These are phyloP conservation scores for Fabriciana adippe DNA, from an alignment of 2,888 invertebrate genomes.

Conservation along the genomic window DNA sequence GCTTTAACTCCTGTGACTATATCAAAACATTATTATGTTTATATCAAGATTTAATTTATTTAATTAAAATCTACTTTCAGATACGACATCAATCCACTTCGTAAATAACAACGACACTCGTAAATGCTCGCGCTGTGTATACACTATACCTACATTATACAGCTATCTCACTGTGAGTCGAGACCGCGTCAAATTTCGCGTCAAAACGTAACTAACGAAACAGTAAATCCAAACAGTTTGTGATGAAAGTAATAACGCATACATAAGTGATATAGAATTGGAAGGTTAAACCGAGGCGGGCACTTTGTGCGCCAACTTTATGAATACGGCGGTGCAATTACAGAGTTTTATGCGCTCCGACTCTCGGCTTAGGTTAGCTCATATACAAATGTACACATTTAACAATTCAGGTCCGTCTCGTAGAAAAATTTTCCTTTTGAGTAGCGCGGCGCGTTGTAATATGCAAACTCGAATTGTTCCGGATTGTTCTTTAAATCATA, in stretches of 20 bases:
- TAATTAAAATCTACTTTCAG: no score
- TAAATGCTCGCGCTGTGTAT: no score
- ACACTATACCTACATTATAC: no score
- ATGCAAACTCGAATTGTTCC: no score
- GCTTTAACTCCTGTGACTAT: no score
- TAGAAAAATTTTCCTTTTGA: not conserved
- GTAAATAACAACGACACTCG: no score
- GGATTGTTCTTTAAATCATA: no score
- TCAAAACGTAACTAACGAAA: not conserved
- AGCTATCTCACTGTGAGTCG: not conserved
- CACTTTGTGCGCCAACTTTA: constrained; percentile 28
- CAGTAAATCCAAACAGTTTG: not conserved
- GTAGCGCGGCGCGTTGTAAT: no score
- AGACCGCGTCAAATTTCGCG: not conserved
- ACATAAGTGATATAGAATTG: constrained; percentile 23
- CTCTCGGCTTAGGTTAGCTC: constrained; percentile 6
- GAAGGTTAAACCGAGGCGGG: constrained; percentile 22
- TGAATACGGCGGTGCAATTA: constrained; percentile 30
- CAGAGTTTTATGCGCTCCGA: constrained; percentile 30
- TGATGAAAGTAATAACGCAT: constrained; percentile 20
- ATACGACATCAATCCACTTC: no score
- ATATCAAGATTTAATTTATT: no score
- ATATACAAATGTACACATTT: constrained; percentile 1
- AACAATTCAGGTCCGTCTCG: constrained; percentile 1
- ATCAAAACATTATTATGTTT: no score